phyloP scores from a whole-genome alignment of 2,797 vertebrate species.

The Bovichtus diacanthus region DNA sequence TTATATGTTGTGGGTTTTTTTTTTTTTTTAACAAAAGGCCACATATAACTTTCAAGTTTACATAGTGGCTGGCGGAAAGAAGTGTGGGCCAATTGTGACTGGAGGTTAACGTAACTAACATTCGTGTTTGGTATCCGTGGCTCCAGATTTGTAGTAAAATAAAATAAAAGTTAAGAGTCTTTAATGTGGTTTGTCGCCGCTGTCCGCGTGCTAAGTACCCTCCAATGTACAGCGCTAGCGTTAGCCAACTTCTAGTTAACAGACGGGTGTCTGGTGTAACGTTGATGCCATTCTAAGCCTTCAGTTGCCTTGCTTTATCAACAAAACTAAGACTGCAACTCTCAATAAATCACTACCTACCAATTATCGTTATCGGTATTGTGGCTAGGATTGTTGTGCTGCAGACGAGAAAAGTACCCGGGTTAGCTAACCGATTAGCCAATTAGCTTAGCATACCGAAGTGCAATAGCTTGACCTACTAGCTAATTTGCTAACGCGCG shows the following conservation, averaged over 20 bases:
- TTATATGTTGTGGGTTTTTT: background rate
- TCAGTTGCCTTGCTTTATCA: background rate
- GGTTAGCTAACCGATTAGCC: constrained; percentile 35
- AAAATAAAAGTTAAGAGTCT: constrained; percentile 8
- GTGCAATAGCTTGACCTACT: constrained; percentile 25
- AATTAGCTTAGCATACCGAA: constrained; percentile 51
- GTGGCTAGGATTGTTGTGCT: background rate
- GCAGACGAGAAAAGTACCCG: background rate
- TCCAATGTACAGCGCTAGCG: constrained; percentile 23
- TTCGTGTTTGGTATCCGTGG: background rate
- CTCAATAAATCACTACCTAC: background rate
- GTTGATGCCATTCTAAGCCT: background rate
- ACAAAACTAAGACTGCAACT: too few relatives aligned
- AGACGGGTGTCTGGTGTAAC: background rate
- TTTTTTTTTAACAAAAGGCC: constrained; percentile 1
- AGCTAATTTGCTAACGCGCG: constrained; percentile 64
- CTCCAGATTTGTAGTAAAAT: background rate
- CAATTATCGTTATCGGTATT: background rate
- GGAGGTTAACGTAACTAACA: background rate
- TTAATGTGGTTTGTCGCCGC: constrained; percentile 18
- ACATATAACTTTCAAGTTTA: background rate
- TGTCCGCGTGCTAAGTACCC: constrained; percentile 56
- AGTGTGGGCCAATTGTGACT: background rate
- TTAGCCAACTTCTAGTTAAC: constrained; percentile 9
- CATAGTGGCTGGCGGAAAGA: background rate